These are phyloP conservation scores for Drosophila mettleri DNA, from an alignment of 2,888 invertebrate species.

Conservation along the genomic window DNA sequence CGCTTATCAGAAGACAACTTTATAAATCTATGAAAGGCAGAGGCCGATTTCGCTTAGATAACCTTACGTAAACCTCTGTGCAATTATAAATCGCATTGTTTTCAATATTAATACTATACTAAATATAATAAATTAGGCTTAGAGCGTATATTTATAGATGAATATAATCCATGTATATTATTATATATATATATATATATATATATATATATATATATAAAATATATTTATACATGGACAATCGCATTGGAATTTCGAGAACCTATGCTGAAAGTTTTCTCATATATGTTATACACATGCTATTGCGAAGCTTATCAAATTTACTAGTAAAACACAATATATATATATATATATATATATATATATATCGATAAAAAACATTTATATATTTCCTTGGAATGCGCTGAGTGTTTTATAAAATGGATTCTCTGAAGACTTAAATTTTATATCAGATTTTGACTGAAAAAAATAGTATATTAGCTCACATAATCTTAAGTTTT, in stretches of 20 bases:
- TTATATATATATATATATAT: not conserved
- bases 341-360: no score
- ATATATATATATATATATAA: not conserved
- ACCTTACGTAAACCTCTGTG: constrained; percentile 25
- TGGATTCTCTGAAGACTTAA: not conserved
- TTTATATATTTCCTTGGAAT: not conserved
- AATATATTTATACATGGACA: not conserved
- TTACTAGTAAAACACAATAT: not conserved
- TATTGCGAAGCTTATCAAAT: not conserved
- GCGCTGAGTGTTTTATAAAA: not conserved
- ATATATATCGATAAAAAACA: no score
- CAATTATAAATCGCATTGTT: constrained; percentile 34
- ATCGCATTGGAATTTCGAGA: not conserved
- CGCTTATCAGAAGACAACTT: constrained; percentile 30
- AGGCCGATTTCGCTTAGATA: constrained; percentile 20
- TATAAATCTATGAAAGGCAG: constrained; percentile 17
- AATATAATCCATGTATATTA: no score
- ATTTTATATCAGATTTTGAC: not conserved
- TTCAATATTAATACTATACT: constrained; percentile 14
- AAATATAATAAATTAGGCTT: not conserved
- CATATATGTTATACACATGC: not conserved
- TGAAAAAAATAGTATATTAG: not conserved
- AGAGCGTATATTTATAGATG: not conserved
- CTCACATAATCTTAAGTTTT: not conserved
- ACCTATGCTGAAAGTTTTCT: not conserved